Conservation (phyloP, 2,888 invertebrate genomes). For the Diabrotica balteata region DNA sequence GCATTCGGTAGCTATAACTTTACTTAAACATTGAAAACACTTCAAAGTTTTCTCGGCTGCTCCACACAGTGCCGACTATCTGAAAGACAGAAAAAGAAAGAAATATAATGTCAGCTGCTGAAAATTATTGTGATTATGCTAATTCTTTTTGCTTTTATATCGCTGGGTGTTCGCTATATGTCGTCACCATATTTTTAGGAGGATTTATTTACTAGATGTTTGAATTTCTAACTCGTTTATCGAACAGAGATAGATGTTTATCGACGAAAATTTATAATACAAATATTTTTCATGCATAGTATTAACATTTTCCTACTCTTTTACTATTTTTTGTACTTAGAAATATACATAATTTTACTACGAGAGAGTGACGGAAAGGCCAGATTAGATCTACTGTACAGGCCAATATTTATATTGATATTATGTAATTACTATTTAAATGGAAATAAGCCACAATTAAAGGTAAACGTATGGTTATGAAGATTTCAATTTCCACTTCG, state of each 20-base stretch:
- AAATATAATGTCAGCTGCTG: slow-evolving; percentile 68
- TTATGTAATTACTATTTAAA: no score
- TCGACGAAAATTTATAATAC: neutral
- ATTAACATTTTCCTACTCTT: no score
- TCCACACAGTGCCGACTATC: slow-evolving; percentile 41
- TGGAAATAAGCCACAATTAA: no score
- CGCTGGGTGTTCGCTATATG: slow-evolving; percentile 40
- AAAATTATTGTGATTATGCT: slow-evolving; percentile 71
- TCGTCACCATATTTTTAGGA: slow-evolving; percentile 41
- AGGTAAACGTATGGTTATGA: no score
- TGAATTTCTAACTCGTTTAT: slow-evolving; percentile 16
- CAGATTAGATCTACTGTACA: no score
- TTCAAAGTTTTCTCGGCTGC: slow-evolving; percentile 58
- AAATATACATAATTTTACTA: no score
- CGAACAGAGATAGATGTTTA: slow-evolving; percentile 11
- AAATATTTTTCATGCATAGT: no score
- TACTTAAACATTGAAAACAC: slow-evolving; percentile 60
- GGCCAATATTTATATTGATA: no score
- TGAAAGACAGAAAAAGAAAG: slow-evolving; percentile 60
- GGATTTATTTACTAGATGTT: slow-evolving; percentile 36
- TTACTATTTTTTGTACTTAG: no score
- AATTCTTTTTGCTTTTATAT: slow-evolving; percentile 62
- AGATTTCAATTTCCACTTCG: no score
- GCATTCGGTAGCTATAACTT: slow-evolving; percentile 60
- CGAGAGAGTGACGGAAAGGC: no score